Evolutionary conservation across 2,113 vertebrate genomes (phyloP), one percentile per base, ranked within the genome.

Genomic region (Brienomyrus longianalis): DNA sequence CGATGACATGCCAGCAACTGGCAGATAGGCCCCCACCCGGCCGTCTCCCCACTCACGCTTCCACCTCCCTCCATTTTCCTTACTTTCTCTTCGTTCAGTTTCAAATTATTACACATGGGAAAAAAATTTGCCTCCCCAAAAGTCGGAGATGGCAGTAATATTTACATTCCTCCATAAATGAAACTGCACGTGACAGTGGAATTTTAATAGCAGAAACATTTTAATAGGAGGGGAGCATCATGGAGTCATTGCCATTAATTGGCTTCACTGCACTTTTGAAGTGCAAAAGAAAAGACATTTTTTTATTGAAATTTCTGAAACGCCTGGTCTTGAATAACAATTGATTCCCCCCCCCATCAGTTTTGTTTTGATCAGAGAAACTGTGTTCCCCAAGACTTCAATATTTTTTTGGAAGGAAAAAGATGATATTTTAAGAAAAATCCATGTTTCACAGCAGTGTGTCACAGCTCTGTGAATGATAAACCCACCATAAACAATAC

Each of bases 271-370:
- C 50, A 74, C 90, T 88, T 94, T 88, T 93, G 92, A 84, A 84
- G 83, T 84, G 83, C 45, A 21, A 48, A 84, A 50, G 92, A 62
- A 88, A 90, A 89, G 56, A 21, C 90, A 70, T 31, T 62, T 31
- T 70, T 77, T 86, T 23, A 51, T 27, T 35, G 6, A 21, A 56
- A 88, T 88, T 83, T 89, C 5, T 31, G 5, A 50, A 89, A 88
- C 10, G 87, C 90, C 43, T 90, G 59, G 93, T 90, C 88, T 90
- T 90, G 48, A 91, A 89, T 87, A 89, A 88, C 77, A 7, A 23
- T 66, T 88, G 88, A 89, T 86, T 91, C 91, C 92, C 90, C 93
- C 5, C 74, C 88, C 90, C 90, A 89, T 92, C 90, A 91, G 89
- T 66, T 88, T 90, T 74, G 51, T 89, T 90, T 62, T 91, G 50